Percentiles rank a stretch among this genome's conserved stretches.
phyloP scores from a whole-genome alignment of 2,888 invertebrate genomes.

The Cerastoderma edule region DNA sequence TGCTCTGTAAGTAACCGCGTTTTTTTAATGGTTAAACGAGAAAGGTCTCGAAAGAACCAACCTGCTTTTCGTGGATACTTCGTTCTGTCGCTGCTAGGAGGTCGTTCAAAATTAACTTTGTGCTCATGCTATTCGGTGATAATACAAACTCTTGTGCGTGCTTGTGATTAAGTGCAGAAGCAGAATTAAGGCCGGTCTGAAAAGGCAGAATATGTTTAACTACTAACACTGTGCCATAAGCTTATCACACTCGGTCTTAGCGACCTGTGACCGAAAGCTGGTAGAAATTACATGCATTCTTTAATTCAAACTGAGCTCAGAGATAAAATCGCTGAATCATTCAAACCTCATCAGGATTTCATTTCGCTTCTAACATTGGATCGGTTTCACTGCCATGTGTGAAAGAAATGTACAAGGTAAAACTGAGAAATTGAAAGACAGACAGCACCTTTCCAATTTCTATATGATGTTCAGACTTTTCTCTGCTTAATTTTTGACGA shows the following conservation, averaged over 20 bases:
- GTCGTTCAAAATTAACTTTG: slow-evolving; percentile 5
- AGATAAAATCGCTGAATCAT: too few relatives aligned
- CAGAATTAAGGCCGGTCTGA: neutral
- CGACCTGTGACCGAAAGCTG: neutral
- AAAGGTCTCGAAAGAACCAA: neutral
- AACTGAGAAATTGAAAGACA: too few relatives aligned
- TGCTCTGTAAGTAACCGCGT: neutral
- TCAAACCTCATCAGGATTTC: too few relatives aligned
- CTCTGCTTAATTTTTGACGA: too few relatives aligned
- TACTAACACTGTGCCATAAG: neutral
- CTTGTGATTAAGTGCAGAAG: neutral
- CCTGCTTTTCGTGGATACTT: slow-evolving; percentile 21
- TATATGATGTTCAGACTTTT: too few relatives aligned
- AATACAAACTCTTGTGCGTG: neutral
- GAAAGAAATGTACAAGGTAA: too few relatives aligned
- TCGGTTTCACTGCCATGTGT: too few relatives aligned
- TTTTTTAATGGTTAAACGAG: neutral
- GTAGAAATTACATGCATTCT: neutral
- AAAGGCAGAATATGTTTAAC: neutral
- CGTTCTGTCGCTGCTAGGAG: slow-evolving; percentile 8
- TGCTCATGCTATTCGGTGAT: neutral
- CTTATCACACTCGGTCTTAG: neutral
- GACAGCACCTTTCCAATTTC: too few relatives aligned
- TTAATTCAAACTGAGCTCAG: too few relatives aligned
- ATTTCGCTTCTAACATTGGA: too few relatives aligned